Evolutionary conservation across 1,140 invertebrate species (phyloP), one percentile per base, ranked within the genome.

Genomic region (Apis florea): DNA sequence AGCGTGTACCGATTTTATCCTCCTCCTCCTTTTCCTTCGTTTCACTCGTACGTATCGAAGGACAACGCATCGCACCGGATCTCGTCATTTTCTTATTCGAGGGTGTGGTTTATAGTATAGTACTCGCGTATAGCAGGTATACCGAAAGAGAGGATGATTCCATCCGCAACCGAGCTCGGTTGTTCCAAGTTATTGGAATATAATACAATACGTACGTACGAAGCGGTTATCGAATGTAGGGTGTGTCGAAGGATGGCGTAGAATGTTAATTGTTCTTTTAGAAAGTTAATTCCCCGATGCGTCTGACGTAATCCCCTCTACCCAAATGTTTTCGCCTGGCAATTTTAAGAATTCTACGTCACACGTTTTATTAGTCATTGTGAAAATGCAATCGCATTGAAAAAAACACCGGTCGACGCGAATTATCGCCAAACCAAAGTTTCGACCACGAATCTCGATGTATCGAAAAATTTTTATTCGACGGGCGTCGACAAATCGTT

Each of bases 191-290:
- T 75, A 75, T 49, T 53, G 73, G 73, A 75, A 75, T 75, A 64
- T 75, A 64, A 75, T 49, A 24, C 47, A 75, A 75, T 49, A 24
- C 47, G 17, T 53, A 53, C 8, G 26, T 64, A 21, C n/a, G 59
- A 75, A 51, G 53, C 61, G 26, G 51, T 53, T 51, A 40, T 51
- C 61, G 73, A 64, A 75, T 53, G 73, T 31, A 66, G 73, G 73
- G 73, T 75, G 73, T 75, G 73, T 64, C 73, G 59, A 75, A 75
- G 47, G 59, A 75, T 75, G 73, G 59, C 49, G 59, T 31, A 64
- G 73, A 75, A 75, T 75, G 73, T 64, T 75, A 75, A 75, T 75
- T 75, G 73, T 75, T 75, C 73, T 24, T 75, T 75, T 75, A 75
- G 73, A 75, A 75, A 75, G 73, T 64, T 75, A 64, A 75, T 64